Conservation (phyloP, 2,888 invertebrate species). For the Temnothorax ravouxi region DNA sequence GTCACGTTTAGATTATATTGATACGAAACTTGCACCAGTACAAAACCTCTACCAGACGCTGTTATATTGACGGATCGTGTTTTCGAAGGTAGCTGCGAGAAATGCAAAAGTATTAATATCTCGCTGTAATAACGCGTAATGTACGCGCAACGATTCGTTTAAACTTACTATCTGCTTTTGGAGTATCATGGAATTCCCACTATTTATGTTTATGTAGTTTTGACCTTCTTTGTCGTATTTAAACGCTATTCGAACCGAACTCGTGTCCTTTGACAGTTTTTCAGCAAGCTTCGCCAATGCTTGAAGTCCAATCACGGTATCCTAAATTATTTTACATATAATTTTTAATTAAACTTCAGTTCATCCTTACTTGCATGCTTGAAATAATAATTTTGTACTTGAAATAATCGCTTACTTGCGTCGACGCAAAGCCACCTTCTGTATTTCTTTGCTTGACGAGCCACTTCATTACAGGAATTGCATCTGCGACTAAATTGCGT, state of each 20-base stretch:
- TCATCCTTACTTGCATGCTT: neutral
- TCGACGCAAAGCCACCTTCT: constrained; percentile 91
- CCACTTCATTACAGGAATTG: constrained; percentile 91
- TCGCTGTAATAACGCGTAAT: neutral
- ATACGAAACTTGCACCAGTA: constrained; percentile 92
- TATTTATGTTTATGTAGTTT: constrained; percentile 90
- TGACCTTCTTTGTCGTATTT: constrained; percentile 87
- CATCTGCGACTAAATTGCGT: constrained; percentile 87
- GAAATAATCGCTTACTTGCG: constrained; percentile 87
- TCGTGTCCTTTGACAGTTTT: constrained; percentile 87
- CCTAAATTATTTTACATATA: constrained; percentile 85
- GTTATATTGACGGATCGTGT: constrained; percentile 90
- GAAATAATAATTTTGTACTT: constrained; percentile 3
- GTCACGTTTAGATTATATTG: constrained; percentile 95
- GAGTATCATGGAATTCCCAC: constrained; percentile 93
- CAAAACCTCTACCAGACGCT: constrained; percentile 94
- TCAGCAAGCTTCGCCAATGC: constrained; percentile 90
- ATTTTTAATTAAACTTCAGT: neutral
- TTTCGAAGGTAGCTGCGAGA: constrained; percentile 86
- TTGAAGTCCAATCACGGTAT: constrained; percentile 92
- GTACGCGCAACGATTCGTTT: neutral
- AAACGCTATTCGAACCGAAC: constrained; percentile 88
- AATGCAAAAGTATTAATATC: constrained; percentile 11
- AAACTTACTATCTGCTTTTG: constrained; percentile 91
- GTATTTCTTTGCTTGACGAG: constrained; percentile 90